Percentiles rank a stretch among this genome's conserved stretches.
These are phyloP conservation scores for Odontophorus gujanensis DNA, from an alignment of 2,113 vertebrate genomes.

Conservation along the genomic window DNA sequence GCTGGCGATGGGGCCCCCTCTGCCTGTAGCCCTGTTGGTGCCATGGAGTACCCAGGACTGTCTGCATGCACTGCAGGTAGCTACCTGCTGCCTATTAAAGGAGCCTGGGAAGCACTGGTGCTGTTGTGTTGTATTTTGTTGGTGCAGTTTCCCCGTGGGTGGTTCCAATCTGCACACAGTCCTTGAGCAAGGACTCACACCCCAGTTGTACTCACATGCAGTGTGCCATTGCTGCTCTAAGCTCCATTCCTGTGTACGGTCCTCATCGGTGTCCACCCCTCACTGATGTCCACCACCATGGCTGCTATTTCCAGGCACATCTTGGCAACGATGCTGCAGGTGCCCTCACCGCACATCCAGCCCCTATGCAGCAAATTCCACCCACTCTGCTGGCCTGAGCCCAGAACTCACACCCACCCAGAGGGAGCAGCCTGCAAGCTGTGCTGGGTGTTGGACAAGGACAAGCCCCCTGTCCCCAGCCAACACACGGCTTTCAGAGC, in stretches of 20 bases:
- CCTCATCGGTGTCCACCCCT: not conserved
- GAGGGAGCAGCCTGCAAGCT: not conserved
- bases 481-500: no score
- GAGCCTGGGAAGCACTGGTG: not conserved
- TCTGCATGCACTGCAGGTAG: no score
- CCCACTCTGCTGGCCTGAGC: not conserved
- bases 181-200: no score
- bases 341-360: not conserved
- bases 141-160: not conserved
- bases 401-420: no score
- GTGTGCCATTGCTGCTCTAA: no score
- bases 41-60: not conserved
- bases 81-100: not conserved
- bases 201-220: no score
- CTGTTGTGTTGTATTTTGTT: not conserved
- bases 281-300: not conserved
- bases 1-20: no score
- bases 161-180: not conserved
- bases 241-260: slow-evolving; percentile 2
- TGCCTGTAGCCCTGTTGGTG: no score
- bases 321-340: not conserved
- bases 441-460: not conserved
- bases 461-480: not conserved
- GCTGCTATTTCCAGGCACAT: slow-evolving; percentile 2
- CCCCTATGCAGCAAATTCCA: not conserved